Conservation (phyloP, 64 coral and sea anemone genomes). For the Porites lutea region DNA sequence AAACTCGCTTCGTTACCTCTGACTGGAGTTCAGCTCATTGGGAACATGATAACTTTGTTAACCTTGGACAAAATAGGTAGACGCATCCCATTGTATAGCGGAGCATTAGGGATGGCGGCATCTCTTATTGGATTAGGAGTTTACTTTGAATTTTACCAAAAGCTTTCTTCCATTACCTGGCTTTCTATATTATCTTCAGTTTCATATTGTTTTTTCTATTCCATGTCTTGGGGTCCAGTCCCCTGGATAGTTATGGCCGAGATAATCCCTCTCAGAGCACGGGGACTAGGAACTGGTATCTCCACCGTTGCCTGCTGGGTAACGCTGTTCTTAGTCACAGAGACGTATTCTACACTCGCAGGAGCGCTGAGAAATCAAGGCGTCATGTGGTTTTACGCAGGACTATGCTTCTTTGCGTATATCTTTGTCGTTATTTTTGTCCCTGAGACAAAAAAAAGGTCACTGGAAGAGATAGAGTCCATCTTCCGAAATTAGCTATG, state of each 20-base stretch:
- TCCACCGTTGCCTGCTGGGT: conserved; percentile 53
- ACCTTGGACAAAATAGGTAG: conserved; percentile 71
- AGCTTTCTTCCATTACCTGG: conserved; percentile 51
- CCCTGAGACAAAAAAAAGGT: conserved; percentile 83
- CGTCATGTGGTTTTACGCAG: conserved; percentile 68
- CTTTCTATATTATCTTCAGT: conserved; percentile 63
- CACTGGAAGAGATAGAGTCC: conserved; percentile 78
- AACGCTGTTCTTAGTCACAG: conserved; percentile 68
- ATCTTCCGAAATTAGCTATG: background rate
- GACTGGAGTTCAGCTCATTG: conserved; percentile 60
- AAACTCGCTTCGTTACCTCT: conserved; percentile 71
- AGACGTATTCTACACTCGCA: conserved; percentile 60
- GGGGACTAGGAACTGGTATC: conserved; percentile 71
- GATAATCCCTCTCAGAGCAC: conserved; percentile 74
- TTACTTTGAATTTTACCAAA: conserved; percentile 75
- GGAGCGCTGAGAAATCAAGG: conserved; percentile 56
- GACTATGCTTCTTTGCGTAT: conserved; percentile 35
- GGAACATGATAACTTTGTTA: conserved; percentile 57
- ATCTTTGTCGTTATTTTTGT: conserved; percentile 57
- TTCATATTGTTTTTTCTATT: conserved; percentile 56
- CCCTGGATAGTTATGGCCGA: conserved; percentile 89
- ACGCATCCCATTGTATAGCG: conserved; percentile 53
- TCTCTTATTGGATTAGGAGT: conserved; percentile 59
- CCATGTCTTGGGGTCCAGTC: conserved; percentile 88
- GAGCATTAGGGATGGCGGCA: conserved; percentile 46